Conservation (phyloP, 1,140 invertebrate species). For the Conus ventricosus region DNA sequence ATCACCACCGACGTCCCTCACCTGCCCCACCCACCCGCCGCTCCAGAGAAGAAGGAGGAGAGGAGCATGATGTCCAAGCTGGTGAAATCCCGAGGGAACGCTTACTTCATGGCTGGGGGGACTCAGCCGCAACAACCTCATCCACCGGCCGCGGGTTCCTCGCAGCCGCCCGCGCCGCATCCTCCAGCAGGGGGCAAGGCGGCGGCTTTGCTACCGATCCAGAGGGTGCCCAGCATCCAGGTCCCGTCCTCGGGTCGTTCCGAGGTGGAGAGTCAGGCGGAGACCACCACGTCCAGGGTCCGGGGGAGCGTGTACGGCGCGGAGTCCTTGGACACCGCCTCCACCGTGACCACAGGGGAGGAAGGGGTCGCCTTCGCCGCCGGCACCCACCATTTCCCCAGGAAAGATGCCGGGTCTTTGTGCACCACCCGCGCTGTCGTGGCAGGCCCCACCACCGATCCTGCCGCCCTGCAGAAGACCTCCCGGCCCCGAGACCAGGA, state of each 20-base stretch:
- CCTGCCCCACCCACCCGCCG: background rate
- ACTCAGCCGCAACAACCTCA: background rate
- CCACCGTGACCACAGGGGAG: slow-evolving; percentile 32
- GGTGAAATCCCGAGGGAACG: slow-evolving; percentile 26
- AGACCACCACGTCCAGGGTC: background rate
- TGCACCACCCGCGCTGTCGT: background rate
- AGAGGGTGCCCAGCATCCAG: background rate
- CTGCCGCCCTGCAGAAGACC: background rate
- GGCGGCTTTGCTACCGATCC: background rate
- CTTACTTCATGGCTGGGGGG: slow-evolving; percentile 24
- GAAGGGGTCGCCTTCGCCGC: background rate
- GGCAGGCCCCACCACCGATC: no score
- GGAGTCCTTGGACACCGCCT: slow-evolving; percentile 42
- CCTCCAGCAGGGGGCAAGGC: background rate
- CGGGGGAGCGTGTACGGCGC: background rate
- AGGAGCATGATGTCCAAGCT: slow-evolving; percentile 29
- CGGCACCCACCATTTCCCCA: background rate
- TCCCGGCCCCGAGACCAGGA: background rate
- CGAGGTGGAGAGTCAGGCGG: slow-evolving; percentile 11
- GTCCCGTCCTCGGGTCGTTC: background rate
- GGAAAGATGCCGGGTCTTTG: background rate
- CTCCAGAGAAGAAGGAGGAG: background rate
- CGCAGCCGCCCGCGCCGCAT: background rate
- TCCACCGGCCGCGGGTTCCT: background rate
- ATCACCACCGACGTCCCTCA: background rate